A percentile compares a stretch with the other conserved stretches of the same genome.
These are phyloP conservation scores for Clarias platycephalus DNA, from an alignment of 2,797 vertebrate genomes.

Conservation along the genomic window DNA sequence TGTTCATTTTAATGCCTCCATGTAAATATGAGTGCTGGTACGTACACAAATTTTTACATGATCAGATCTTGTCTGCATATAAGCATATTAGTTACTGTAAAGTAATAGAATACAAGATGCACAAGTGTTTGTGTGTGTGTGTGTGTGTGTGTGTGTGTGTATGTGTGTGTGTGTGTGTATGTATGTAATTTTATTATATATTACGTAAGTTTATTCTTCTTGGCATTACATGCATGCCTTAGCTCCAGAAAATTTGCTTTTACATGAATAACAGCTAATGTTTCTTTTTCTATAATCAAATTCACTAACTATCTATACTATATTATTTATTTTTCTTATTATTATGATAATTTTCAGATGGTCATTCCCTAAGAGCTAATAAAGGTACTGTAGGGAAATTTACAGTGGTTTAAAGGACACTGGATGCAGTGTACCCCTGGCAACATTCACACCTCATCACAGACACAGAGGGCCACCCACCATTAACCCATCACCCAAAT, in stretches of 20 bases:
- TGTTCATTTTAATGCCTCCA: not conserved
- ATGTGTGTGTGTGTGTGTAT: too few species aligned
- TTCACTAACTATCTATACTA: not conserved
- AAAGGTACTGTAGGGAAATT: not conserved
- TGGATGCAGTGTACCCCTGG: not conserved
- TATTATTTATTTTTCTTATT: not conserved
- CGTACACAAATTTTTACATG: not conserved
- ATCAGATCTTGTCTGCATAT: not conserved
- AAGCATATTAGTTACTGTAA: not conserved
- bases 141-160: not conserved
- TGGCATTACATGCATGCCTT: slow-evolving; percentile 39
- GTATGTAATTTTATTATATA: not conserved
- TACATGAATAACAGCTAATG: not conserved
- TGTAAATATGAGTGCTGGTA: not conserved
- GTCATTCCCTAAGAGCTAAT: not conserved
- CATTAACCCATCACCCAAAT: slow-evolving; percentile 51
- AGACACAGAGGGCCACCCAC: slow-evolving; percentile 46
- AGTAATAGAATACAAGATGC: not conserved
- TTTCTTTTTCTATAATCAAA: not conserved
- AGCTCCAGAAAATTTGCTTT: not conserved
- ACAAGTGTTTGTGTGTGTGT: not conserved
- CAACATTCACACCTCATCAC: not conserved
- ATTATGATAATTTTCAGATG: not conserved
- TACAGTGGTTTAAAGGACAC: not conserved
- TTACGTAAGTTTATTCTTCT: not conserved